Percentiles rank a stretch among this genome's conserved stretches.
Evolutionary conservation across 1,140 invertebrate species (phyloP).

Genomic region (Eufriesea mexicana): DNA sequence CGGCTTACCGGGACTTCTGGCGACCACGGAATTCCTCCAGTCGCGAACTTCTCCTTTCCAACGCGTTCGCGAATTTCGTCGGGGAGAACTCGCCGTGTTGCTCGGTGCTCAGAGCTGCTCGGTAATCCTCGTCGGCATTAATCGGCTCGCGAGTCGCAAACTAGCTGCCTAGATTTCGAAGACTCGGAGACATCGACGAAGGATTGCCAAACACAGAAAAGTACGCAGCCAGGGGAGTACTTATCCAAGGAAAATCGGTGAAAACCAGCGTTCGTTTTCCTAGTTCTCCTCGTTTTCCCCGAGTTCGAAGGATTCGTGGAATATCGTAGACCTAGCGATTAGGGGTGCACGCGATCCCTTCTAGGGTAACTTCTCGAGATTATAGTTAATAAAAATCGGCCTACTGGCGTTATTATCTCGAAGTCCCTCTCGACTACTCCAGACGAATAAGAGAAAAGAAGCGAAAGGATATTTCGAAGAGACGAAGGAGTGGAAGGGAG

Average conservation of each 20-base stretch:
- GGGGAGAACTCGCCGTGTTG: neutral
- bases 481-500: neutral
- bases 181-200: constrained; percentile 39
- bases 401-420: too few species aligned
- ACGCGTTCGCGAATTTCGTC: neutral
- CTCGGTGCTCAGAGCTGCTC: neutral
- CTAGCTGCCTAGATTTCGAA: neutral
- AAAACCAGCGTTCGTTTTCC: too few species aligned
- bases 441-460: too few species aligned
- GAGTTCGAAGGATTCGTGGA: neutral
- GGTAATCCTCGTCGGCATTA: too few species aligned
- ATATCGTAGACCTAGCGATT: neutral
- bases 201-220: constrained; percentile 5
- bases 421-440: too few species aligned
- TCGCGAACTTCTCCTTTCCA: neutral
- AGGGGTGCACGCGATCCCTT: too few species aligned
- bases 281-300: neutral
- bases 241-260: constrained; percentile 9
- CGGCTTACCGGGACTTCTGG: constrained; percentile 17
- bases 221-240: neutral
- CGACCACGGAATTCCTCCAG: constrained; percentile 27
- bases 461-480: too few species aligned
- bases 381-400: too few species aligned
- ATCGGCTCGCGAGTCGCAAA: too few species aligned
- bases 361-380: too few species aligned